Conservation (phyloP, 2,797 vertebrate species). For the Sylvia borin region DNA sequence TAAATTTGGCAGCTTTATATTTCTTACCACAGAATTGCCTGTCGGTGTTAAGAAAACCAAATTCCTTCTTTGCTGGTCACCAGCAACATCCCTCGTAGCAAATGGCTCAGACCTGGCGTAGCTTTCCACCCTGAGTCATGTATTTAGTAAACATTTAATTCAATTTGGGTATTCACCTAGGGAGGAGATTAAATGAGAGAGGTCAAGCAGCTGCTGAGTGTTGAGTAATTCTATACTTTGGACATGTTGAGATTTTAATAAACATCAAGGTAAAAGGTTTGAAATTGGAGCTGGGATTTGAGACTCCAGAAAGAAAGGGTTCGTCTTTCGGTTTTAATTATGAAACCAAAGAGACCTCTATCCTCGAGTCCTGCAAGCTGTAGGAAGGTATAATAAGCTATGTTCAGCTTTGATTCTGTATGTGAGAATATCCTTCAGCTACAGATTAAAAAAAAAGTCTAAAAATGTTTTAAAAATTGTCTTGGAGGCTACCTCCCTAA, state of each 20-base stretch:
- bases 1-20: not conserved
- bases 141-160: slow-evolving; percentile 64
- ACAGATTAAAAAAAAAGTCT: slow-evolving; percentile 15
- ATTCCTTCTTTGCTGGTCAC: not conserved
- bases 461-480: not conserved
- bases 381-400: slow-evolving; percentile 34
- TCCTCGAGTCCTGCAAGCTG: slow-evolving; percentile 18
- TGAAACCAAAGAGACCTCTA: slow-evolving; percentile 49
- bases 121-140: slow-evolving; percentile 3
- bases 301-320: slow-evolving; percentile 39
- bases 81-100: not conserved
- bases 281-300: slow-evolving; percentile 69
- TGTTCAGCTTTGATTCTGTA: slow-evolving; percentile 43
- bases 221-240: slow-evolving; percentile 68
- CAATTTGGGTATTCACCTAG: slow-evolving; percentile 51
- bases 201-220: slow-evolving; percentile 73
- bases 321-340: slow-evolving; percentile 72
- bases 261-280: slow-evolving; percentile 71
- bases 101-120: not conserved
- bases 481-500: not conserved
- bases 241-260: slow-evolving; percentile 67
- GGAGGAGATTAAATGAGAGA: slow-evolving; percentile 51
- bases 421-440: slow-evolving; percentile 48
- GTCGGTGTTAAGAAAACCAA: not conserved
- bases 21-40: not conserved